Conservation (phyloP, 1,140 invertebrate species). For the Eubasilissa regina region DNA sequence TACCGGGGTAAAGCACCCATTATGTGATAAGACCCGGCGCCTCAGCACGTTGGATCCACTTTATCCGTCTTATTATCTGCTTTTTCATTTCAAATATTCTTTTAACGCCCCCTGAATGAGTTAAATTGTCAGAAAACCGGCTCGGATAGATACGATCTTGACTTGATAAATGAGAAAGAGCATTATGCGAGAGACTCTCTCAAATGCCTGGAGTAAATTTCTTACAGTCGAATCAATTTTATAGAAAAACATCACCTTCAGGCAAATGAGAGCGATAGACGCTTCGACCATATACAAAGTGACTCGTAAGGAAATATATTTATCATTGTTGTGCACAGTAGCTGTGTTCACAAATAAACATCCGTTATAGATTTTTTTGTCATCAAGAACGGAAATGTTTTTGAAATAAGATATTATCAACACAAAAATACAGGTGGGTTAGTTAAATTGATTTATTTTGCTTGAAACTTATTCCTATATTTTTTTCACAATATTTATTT, state of each 20-base stretch:
- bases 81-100: slow-evolving; percentile 60
- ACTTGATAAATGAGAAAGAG: slow-evolving; percentile 57
- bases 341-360: too few species aligned
- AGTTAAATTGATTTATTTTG: too few species aligned
- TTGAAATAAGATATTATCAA: too few species aligned
- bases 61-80: slow-evolving; percentile 59
- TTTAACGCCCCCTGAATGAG: slow-evolving; percentile 59
- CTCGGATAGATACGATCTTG: slow-evolving; percentile 56
- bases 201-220: background rate
- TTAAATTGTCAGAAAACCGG: slow-evolving; percentile 61
- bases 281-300: background rate
- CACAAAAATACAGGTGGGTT: too few species aligned
- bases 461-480: too few species aligned
- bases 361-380: too few species aligned
- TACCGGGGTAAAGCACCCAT: slow-evolving; percentile 53
- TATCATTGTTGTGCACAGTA: too few species aligned
- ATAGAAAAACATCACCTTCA: slow-evolving; percentile 13
- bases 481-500: too few species aligned
- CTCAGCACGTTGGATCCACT: slow-evolving; percentile 26
- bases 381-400: too few species aligned
- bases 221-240: too few species aligned
- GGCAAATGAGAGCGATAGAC: background rate
- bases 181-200: slow-evolving; percentile 48
- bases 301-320: too few species aligned
- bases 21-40: slow-evolving; percentile 53